Base-by-base conservation (phyloP, 2,888 invertebrate species). In the Agrotis ipsilon region DNA sequence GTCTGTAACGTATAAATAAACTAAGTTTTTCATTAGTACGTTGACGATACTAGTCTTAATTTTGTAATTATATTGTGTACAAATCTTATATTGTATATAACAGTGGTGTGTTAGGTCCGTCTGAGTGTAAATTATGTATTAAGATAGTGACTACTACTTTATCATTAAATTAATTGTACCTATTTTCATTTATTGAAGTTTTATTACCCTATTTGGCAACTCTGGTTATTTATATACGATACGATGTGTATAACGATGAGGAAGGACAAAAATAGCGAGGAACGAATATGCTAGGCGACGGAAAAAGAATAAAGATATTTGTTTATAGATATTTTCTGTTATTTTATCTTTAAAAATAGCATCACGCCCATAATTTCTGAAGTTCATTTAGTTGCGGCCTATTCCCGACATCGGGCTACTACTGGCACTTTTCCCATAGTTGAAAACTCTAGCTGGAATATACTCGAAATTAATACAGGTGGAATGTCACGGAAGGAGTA, bases 151-250 rank as follows among this genome's bases (percentile, higher is more conserved):
- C 49, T 72, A 89, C 88, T 90, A 90, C 89, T 90, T 89, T 92
- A 92, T 94, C 93, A 94, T 94, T 95, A 94, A 94, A 94, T 91
- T 94, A 94, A 94, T 90, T 92, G 90, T 91, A 93, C 91, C 92
- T 94, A 95, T 95, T 95, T 94, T 95, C 93, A 92, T 87, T 81
- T 66, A 55, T 74, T 83, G 88, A 78, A 86, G 89, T 92, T 92
- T 92, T 86, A 86, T 86, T 88, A 55, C 13, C 58, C 7, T 27
- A 16, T 45, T 54, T 13, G 2, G 49, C 7, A 6, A 18, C 7
- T 16, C 46, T 11, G 9, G 5, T 65, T 27, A 27, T 13, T 16
- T 4, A 4, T 3, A 3, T 11, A 1, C n/a, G n/a, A n/a, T n/a
- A n/a, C n/a, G n/a, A n/a, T n/a, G n/a, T 21, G 5, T 46, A 19